Base-by-base conservation (phyloP, 2,797 vertebrate species). In the Triplophysa yarkandensis region DNA sequence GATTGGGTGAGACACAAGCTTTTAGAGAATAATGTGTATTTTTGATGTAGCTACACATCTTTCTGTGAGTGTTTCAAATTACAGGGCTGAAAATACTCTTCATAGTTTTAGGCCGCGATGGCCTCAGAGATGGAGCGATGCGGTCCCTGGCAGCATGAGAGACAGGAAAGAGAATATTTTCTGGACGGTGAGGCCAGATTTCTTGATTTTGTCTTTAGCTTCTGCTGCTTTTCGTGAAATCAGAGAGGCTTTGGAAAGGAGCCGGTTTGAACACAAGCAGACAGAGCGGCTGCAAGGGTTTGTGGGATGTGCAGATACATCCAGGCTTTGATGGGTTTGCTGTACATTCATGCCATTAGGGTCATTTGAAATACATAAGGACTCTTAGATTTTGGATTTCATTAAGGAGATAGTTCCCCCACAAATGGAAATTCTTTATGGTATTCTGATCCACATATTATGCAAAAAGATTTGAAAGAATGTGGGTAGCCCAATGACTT, bases 1-100 rank as follows among this genome's bases (percentile, higher is more conserved):
- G 68, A 11, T 28, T 74, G 57, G 39, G 67, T 30, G 63, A 28
- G 43, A 36, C 60, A 39, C 43, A 14, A 46, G 39, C 68, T 71
- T 48, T 43, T 16, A 30, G 34, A 48, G 62, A 41, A 17, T 32
- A 13, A 30, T 4, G 46, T 46, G 46, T 71, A 27, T 39, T 67
- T 13, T 58, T 75, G 41, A 36, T 27, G 4, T 44, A 30, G 30
- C 30, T 30, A 10, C 30, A 36, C 43, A 41, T 72, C 6, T 71
- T 4, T 63, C 6, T 60, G 25, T 77, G 76, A 84, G 84, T 85
- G 83, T 88, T 88, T 91, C 74, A 91, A 91, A 93, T 93, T 92
- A 92, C 89, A 91, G 91, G 88, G 89, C 91, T 89, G 87, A 93
- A 91, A 92, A 93, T 93, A 92, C 90, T 89, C 88, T 85, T 92